A percentile compares a stretch with the other conserved stretches of the same genome.
Conservation (phyloP, 2,797 vertebrate genomes). For the Phoeniculus purpureus region DNA sequence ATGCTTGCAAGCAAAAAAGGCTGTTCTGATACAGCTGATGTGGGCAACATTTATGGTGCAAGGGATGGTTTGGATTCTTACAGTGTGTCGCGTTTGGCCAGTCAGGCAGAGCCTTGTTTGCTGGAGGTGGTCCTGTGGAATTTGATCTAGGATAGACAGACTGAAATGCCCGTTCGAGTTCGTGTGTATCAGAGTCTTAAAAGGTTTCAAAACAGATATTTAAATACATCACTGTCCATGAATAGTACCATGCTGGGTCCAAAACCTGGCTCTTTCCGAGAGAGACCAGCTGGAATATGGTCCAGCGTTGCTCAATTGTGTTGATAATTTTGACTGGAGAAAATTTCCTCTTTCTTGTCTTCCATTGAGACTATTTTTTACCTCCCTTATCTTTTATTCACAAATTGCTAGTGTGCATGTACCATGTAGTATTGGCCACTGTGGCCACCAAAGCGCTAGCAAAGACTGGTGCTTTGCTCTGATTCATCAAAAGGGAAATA, state of each 20-base stretch:
- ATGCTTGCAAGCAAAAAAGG: background rate
- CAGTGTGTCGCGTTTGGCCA: background rate
- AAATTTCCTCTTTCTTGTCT: background rate
- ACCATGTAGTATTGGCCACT: background rate
- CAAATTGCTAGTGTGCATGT: background rate
- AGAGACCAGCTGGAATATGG: background rate
- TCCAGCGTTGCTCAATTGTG: background rate
- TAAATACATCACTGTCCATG: background rate
- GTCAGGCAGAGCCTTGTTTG: background rate
- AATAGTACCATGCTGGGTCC: background rate
- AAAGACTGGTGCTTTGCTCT: background rate
- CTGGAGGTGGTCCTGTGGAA: background rate
- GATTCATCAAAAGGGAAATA: background rate
- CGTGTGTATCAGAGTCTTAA: background rate
- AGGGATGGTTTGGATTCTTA: background rate
- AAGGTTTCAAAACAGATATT: background rate
- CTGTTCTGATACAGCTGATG: background rate
- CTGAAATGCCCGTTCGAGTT: background rate
- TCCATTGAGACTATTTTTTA: background rate
- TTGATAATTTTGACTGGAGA: background rate
- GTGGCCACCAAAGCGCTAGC: too few species aligned
- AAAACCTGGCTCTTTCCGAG: background rate
- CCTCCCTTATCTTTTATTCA: background rate
- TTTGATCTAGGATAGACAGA: background rate
- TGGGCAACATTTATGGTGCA: background rate